Evolutionary conservation across 2,113 vertebrate species (phyloP), one percentile per base, ranked within the genome.

Genomic region (Perca schrenkii): DNA sequence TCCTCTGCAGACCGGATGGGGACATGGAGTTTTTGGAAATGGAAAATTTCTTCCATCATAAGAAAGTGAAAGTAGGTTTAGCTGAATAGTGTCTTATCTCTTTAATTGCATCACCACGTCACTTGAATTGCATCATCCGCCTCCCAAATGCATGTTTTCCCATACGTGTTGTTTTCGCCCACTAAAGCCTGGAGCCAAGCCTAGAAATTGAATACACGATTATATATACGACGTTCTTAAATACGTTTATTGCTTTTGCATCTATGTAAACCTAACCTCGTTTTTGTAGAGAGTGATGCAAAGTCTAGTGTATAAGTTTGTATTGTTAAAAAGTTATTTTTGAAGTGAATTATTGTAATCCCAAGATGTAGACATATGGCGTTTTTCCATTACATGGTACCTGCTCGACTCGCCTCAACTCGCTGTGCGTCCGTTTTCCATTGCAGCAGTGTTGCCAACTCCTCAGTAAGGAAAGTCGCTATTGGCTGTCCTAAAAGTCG

Each of bases 61-160:
- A 6, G 74, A 86, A 88, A 89, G 0, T 78, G 80, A 89, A 89
- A 86, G 34, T 66, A 0, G 10, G 12, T 13, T 1, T 1, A 8
- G 2, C 5, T 0, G 2, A 6, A 0, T 16, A 14, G 25, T 1
- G 12, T 28, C 1, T 25, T 8, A 6, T 21, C 7, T 2, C 0
- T 52, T 46, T 12, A 25, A 0, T 78, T 86, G 68, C 62, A 54
- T 83, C 80, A 80, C 19, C 49, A 4, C 68, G 7, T 56, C 47
- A 21, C 0, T 34, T 2, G 8, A 8, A 1, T 82, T 79, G 53
- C 77, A 63, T 79, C 74, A 79, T 17, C 40, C 68, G 10, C 8
- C 14, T 6, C 2, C 2, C 11, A 40, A 8, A 1, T 0, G 7
- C 2, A 19, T 22, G 7, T 34, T 40, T 28, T 8, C 21, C 0